These are phyloP conservation scores for Poliocrania exsul DNA, from an alignment of 2,797 vertebrate species.

Conservation along the genomic window DNA sequence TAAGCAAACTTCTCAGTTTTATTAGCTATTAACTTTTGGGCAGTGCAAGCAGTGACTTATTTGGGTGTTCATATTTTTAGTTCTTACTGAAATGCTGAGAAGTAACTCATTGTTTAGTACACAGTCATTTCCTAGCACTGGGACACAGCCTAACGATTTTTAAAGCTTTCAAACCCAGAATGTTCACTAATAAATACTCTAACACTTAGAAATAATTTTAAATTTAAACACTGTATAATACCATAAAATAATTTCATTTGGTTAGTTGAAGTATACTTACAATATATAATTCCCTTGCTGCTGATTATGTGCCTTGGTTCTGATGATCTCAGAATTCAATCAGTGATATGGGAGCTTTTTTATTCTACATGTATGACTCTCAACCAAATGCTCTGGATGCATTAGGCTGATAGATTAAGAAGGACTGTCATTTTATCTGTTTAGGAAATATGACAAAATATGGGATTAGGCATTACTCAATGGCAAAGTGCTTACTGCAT, in stretches of 20 bases:
- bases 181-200: neutral
- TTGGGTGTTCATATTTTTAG: neutral
- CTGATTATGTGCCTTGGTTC: neutral
- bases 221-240: neutral
- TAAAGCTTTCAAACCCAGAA: neutral
- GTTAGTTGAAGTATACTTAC: neutral
- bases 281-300: neutral
- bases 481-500: neutral
- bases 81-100: neutral
- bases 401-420: neutral
- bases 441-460: neutral
- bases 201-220: neutral
- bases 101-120: neutral
- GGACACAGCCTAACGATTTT: neutral
- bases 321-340: constrained; percentile 17
- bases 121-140: neutral
- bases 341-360: neutral
- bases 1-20: neutral
- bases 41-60: neutral
- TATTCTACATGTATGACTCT: neutral
- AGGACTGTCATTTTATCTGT: neutral
- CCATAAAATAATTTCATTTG: neutral
- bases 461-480: neutral
- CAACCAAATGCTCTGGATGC: constrained; percentile 2
- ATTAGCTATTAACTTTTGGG: neutral